Evolutionary conservation across 2,797 vertebrate species (phyloP), one percentile per base, ranked within the genome.

Genomic region (Eupleurogrammus muticus): DNA sequence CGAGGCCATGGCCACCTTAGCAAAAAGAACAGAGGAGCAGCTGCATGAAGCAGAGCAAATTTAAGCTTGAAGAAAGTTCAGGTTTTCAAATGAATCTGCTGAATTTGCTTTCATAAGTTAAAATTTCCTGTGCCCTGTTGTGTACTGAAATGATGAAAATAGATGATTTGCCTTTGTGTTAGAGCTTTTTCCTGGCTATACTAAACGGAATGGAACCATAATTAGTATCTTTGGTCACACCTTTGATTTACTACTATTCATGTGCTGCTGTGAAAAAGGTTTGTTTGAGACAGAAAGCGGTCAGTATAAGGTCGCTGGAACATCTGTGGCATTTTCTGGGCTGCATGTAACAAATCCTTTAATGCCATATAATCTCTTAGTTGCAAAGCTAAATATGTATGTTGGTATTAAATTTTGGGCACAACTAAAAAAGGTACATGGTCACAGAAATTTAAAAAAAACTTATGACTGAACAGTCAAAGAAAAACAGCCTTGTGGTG

Each of bases 111-210:
- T 66, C 1, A 48, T 3, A 40, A 14, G 0, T 0, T n/a, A 52
- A 19, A 74, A 23, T 49, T 50, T 28, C 11, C 56, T 52, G 16
- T 50, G 40, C 56, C 20, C 16, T 17, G 6, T 42, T 65, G 61
- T 47, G 46, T 70, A 68, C 40, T 4, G 12, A 53, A 9, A 58
- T 28, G 28, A 42, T 8, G 36, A 47, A 66, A 49, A 70, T 53
- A 1, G 40, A 46, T 53, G 5, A 57, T 56, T 47, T 64, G 19
- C 5, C 20, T 68, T 36, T 52, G 17, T 42, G 40, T 50, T 62
- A 14, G 28, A 28, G 28, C 28, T 28, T 28, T 28, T 3, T 28
- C 28, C 3, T 6, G 28, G 28, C 28, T 28, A 3, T 6, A 28
- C 28, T 28, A 28, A 28, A 28, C 28, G 28, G 28, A 28, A 28